Base-by-base conservation (phyloP, 2,888 invertebrate genomes). In the Rhodophaea formosa region DNA sequence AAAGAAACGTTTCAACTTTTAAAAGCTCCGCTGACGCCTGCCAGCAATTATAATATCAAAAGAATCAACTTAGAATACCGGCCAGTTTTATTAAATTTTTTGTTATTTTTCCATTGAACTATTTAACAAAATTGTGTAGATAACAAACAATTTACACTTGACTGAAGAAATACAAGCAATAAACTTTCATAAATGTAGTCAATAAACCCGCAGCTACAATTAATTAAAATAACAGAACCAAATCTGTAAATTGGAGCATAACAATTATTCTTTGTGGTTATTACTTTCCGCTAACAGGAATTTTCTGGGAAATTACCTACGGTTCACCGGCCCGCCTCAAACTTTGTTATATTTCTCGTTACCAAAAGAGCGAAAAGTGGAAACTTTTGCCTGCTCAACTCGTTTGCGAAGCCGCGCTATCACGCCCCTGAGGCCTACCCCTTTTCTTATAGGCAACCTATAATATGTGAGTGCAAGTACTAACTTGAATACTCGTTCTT, bases 371-470 rank as follows among this genome's bases (percentile, higher is more conserved):
- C 70, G 72, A 65, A 70, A 76, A 70, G 71, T 70, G 70, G 66
- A 71, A 85, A 85, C 74, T 86, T 86, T 77, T 65, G 67, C 72
- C 63, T 70, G 69, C 73, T 70, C 74, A 72, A 79, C 80, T 82
- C 83, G 79, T 82, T 84, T 82, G 77, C 72, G 76, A 71, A 77
- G 69, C 64, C 64, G 68, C 64, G 71, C 70, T 79, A 85, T 79
- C 72, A 76, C 77, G 68, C 86, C 86, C 84, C 63, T 62, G 85
- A 82, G 86, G 76, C 77, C 80, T 76, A 77, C 76, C 78, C 79
- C 75, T 72, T 76, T 79, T 72, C 76, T 75, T 75, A 56, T 49
- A 56, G 56, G 69, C 66, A 67, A 62, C 69, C 70, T 72, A 51
- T 59, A 44, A 45, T 23, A 46, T 46, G 46, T 43, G 15, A 14